Base-by-base conservation (phyloP, 2,888 invertebrate species). In the Rapana venosa region DNA sequence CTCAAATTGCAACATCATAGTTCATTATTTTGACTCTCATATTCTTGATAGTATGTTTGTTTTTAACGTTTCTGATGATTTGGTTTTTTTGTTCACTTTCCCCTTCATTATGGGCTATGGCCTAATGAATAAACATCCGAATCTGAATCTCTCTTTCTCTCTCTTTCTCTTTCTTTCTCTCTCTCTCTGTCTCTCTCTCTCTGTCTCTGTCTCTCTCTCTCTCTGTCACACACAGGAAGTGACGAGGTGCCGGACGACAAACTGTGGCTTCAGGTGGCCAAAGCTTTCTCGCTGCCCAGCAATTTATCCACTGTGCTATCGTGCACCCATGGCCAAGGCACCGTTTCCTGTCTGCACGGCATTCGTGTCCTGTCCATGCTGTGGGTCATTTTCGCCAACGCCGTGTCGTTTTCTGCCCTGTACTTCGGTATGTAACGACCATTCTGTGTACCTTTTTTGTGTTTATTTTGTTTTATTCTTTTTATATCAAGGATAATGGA, bases 371-470 rank as follows among this genome's bases (percentile, higher is more conserved):
- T 89, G 74, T 89, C 89, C 22, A 89, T 89, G 89, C 20, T 89
- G 74, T 89, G 89, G 89, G 85, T 89, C 77, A 89, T 83, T 13
- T 89, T 89, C 26, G 89, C 85, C 47, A 89, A 89, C 85, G 30
- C 89, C 20, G 77, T 85, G 26, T 61, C 84, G 22, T 89, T 89
- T 47, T 66, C 84, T 17, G 89, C 89, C 47, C 85, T 89, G 30
- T 56, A 89, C n/a, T 89, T 89, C 32, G 89, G 89, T 89, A 22
- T n/a, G 89, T 89, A 47, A 47, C 47, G 4, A 47, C 47, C 4
- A 4, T 26, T 70, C 70, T 26, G 47, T 70, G 1, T 70, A 4
- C 26, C 70, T 26, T 70, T n/a, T n/a, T n/a, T n/a, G n/a, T n/a
- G n/a, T n/a, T n/a, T n/a, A n/a, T n/a, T n/a, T n/a, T n/a, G n/a